These are phyloP conservation scores for Egretta garzetta DNA, from an alignment of 2,113 vertebrate species.

Conservation along the genomic window DNA sequence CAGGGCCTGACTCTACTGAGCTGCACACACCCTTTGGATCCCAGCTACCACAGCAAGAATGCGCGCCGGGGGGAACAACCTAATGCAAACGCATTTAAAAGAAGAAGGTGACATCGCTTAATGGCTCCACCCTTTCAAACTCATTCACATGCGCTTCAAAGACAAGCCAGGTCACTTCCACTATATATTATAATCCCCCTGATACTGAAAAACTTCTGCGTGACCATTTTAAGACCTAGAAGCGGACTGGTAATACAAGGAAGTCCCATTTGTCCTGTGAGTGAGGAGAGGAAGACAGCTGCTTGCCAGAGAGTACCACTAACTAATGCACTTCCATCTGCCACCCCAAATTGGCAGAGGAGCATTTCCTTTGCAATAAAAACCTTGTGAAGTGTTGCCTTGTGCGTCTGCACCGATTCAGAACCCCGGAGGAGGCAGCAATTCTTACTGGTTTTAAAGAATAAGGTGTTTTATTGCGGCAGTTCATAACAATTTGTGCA, in stretches of 20 bases:
- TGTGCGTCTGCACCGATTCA: not conserved
- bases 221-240: not conserved
- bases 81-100: not conserved
- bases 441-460: not conserved
- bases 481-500: not conserved
- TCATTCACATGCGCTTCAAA: not conserved
- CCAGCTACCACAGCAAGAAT: not conserved
- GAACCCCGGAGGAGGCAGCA: not conserved
- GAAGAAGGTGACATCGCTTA: not conserved
- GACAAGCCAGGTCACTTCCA: not conserved
- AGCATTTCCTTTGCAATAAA: not conserved
- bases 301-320: not conserved
- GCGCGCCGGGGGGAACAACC: not conserved
- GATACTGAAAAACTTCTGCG: not conserved
- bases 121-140: not conserved
- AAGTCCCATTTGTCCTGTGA: not conserved
- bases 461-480: constrained; percentile 27
- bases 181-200: not conserved
- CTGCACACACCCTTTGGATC: not conserved
- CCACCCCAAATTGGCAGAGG: not conserved
- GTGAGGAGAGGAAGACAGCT: not conserved
- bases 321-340: not conserved
- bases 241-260: not conserved
- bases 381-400: not conserved
- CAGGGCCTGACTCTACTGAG: not conserved